Evolutionary conservation across 2,888 invertebrate species (phyloP).

Genomic region (Onchidella celtica): DNA sequence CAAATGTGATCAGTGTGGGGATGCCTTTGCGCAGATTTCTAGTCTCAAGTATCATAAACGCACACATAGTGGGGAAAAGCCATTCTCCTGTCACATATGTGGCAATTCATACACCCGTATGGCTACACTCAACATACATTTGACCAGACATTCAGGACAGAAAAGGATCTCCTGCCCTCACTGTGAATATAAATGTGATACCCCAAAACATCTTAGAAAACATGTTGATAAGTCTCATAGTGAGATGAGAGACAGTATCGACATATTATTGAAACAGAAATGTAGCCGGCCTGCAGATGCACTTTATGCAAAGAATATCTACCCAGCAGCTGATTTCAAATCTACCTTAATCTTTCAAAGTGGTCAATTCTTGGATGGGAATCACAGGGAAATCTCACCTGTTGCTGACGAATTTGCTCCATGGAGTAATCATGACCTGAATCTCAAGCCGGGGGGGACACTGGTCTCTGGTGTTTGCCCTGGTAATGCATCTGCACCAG

Average conservation of each 20-base stretch:
- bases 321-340: too few species aligned
- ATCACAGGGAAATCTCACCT: too few species aligned
- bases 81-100: conserved; percentile 42
- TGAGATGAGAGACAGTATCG: not conserved
- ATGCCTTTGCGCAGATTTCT: conserved; percentile 44
- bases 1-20: conserved; percentile 37
- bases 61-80: conserved; percentile 41
- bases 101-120: conserved; percentile 38
- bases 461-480: not conserved
- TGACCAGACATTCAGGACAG: conserved; percentile 35
- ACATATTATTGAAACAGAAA: not conserved
- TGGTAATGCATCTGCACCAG: not conserved
- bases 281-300: not conserved
- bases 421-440: not conserved
- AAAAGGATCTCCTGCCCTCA: conserved; percentile 28
- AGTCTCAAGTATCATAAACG: conserved; percentile 46
- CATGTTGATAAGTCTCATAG: conserved; percentile 27
- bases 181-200: conserved; percentile 42
- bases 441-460: not conserved
- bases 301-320: not conserved
- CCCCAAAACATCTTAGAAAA: conserved; percentile 37
- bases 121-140: conserved; percentile 42
- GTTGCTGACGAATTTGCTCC: too few species aligned
- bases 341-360: too few species aligned
- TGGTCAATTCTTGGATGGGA: too few species aligned